Base-by-base conservation (phyloP, 2,888 invertebrate genomes). In the Dendrolimus houi region DNA sequence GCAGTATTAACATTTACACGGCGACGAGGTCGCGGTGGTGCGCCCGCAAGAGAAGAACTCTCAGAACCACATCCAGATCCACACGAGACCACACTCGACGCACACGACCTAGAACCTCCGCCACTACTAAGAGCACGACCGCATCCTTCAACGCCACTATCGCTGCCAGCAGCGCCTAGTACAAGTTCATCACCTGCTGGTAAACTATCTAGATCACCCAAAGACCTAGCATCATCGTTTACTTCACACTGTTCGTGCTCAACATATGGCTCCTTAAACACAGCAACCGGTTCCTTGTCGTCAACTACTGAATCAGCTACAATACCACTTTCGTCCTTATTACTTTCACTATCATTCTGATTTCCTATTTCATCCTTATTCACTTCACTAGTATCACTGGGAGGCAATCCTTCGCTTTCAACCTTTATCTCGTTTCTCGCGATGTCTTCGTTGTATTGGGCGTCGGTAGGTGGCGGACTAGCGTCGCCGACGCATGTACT, bases 21-120 rank as follows among this genome's bases (percentile, higher is more conserved):
- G 52, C 91, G 87, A 10, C 85, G 76, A 1, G 85, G 82, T 12
- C 91, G 83, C 55, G 91, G 91, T 29, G 91, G 87, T 12, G 91
- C 83, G 13, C 81, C 86, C 6, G 94, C 92, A 52, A 95, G 81
- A 0, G 95, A 95, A 0, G 95, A 95, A 76, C 95, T 96, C 72
- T 96, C 96, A 66, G 96, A 96, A 55, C 96, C 96, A 71, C 94
- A 94, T 8, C 95, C 95, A 2, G 95, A 95, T 64, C 94, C 95
- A 74, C 94, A 95, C 61, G 95, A 95, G 29, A 95, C 94, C 60
- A 95, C 92, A 63, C 95, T 95, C 53, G 95, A 95, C 64, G 95
- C 95, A 73, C 95, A 95, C 14, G 95, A 95, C 3, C 93, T 91
- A 54, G 93, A 94, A 55, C 94, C 93, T 9, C 93, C 92, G 7